These are phyloP conservation scores for Ceryle rudis DNA, from an alignment of 2,797 vertebrate genomes.

Conservation along the genomic window DNA sequence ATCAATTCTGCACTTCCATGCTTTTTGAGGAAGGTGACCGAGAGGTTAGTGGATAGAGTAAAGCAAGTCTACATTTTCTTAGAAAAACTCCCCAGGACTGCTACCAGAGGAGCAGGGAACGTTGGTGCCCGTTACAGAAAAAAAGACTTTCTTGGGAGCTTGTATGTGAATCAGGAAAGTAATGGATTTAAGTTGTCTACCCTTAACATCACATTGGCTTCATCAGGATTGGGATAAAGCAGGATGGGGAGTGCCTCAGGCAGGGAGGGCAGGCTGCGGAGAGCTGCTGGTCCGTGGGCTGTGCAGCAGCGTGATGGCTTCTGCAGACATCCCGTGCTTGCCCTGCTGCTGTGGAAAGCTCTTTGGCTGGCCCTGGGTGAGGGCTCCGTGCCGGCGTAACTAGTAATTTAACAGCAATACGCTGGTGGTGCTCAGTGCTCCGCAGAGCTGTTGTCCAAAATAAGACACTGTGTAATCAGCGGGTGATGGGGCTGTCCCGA, in stretches of 20 bases:
- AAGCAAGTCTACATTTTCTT: background rate
- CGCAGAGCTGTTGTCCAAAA: background rate
- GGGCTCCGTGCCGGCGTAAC: background rate
- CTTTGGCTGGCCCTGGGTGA: background rate
- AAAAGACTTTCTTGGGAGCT: background rate
- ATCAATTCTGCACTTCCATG: background rate
- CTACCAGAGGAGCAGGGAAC: background rate
- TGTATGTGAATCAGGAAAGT: background rate
- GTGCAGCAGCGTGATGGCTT: background rate
- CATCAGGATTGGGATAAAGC: background rate
- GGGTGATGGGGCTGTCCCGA: background rate
- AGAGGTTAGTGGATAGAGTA: background rate
- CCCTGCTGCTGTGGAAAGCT: background rate
- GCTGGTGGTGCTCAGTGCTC: fast-evolving
- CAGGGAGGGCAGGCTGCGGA: background rate
- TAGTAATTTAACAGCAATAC: background rate
- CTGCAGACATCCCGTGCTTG: background rate
- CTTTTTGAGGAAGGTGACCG: background rate
- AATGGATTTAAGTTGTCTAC: background rate
- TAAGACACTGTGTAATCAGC: fast-evolving
- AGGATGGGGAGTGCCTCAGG: background rate
- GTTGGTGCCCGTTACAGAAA: background rate
- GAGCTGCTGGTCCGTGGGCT: background rate
- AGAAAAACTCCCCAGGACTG: background rate
- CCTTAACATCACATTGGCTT: background rate